Evolutionary conservation across 2,888 invertebrate genomes (phyloP), one percentile per base, ranked within the genome.

Genomic region (Choristoneura rosaceana): DNA sequence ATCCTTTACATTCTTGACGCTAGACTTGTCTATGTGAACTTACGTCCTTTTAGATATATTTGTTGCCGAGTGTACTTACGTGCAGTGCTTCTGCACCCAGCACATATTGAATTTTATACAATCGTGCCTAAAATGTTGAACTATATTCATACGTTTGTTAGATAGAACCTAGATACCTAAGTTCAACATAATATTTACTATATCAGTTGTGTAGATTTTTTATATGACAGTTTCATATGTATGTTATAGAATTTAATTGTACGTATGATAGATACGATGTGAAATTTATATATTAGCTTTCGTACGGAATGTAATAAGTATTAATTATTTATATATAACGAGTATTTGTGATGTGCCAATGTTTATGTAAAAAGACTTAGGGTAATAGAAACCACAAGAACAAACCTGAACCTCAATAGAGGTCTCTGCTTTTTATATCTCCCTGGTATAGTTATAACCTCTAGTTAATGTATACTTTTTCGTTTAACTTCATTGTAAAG

Each of bases 341-440:
- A 87, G 86, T 90, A 89, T 89, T 87, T 90, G 92, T 92, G 92
- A 93, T 91, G 93, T 93, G 93, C 93, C 93, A 93, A 93, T 90
- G 84, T 90, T 86, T 87, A 84, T 83, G 84, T 88, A 87, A 88
- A 88, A 89, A 88, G 87, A 89, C 87, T 82, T 89, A 88, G 84
- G 77, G 75, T 85, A 84, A 79, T 80, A 75, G 47, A 47, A 17
- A 55, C 25, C 25, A 12, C 55, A 17, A 25, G 25, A 25, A 7
- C 3, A 55, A 12, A 25, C 55, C 25, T 55, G 55, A 25, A 4
- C 55, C 25, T 17, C 55, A 10, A n/a, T 4, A 34, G 14, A 34
- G 59, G 34, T 34, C 15, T 9, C 52, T 9, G 52, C 52, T 52
- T 52, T 3, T 52, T 52, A 17, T 15, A 52, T 17, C 3, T 52